These are phyloP conservation scores for Laupala kohalensis DNA, from an alignment of 1,140 invertebrate genomes.

Conservation along the genomic window DNA sequence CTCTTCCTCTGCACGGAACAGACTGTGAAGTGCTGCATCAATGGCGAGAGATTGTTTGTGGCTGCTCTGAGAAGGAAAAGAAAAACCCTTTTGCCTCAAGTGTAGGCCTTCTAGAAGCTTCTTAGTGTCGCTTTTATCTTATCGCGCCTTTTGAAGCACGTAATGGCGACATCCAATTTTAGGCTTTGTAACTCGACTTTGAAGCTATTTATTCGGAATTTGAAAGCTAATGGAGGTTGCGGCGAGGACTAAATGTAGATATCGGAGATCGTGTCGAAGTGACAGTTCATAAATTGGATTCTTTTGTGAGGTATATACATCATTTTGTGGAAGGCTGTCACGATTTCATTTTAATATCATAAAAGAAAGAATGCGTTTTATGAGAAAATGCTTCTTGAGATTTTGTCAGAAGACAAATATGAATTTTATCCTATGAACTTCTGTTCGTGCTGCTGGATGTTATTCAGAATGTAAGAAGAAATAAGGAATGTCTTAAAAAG, in stretches of 20 bases:
- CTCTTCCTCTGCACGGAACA: background rate
- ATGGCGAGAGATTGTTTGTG: background rate
- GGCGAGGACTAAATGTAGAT: background rate
- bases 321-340: background rate
- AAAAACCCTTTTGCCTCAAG: background rate
- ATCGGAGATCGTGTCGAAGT: background rate
- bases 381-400: background rate
- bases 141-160: background rate
- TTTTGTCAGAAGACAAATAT: no score
- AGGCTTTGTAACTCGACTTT: background rate
- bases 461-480: no score
- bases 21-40: background rate
- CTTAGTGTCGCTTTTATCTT: background rate
- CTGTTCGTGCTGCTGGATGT: no score
- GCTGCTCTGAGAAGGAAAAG: background rate
- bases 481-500: no score
- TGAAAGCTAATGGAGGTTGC: background rate
- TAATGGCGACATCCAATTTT: background rate
- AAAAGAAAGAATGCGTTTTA: background rate
- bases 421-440: no score
- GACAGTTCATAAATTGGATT: background rate
- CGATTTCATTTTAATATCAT: background rate
- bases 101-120: background rate
- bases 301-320: background rate
- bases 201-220: background rate